Evolutionary conservation across 2,888 invertebrate species (phyloP).

Genomic region (Trissoscelio sp.): DNA sequence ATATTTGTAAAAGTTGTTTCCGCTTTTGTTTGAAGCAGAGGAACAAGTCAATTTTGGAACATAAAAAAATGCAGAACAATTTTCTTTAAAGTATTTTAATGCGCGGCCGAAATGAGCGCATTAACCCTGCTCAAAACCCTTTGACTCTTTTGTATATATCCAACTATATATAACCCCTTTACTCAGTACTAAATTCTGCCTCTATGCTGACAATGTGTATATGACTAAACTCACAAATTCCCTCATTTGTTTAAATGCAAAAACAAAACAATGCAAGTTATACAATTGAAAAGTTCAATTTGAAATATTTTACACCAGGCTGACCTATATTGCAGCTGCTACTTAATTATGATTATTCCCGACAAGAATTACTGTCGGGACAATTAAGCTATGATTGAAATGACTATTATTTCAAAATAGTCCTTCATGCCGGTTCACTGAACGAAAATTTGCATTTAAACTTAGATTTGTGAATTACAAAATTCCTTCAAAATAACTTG

Average conservation of each 20-base stretch:
- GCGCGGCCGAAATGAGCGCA: constrained; percentile 42
- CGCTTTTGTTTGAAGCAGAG: no score
- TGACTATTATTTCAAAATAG: constrained; percentile 30
- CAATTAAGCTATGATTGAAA: constrained; percentile 41
- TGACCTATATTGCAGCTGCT: constrained; percentile 16
- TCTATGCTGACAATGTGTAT: constrained; percentile 26
- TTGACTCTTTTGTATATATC: constrained; percentile 39
- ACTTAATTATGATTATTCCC: constrained; percentile 34
- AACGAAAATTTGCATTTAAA: constrained; percentile 1
- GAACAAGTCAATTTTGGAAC: no score
- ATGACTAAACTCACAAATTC: constrained; percentile 17
- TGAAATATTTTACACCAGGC: neutral
- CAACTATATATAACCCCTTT: constrained; percentile 50
- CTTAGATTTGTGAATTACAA: neutral
- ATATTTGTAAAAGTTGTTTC: no score
- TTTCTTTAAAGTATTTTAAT: constrained; percentile 38
- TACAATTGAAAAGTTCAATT: constrained; percentile 8
- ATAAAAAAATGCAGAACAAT: no score
- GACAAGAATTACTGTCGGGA: constrained; percentile 6
- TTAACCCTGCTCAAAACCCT: constrained; percentile 48
- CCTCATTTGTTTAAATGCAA: constrained; percentile 9
- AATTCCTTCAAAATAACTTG: neutral
- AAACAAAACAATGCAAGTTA: neutral
- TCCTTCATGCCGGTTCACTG: constrained; percentile 1
- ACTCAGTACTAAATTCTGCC: constrained; percentile 21